Evolutionary conservation across 2,113 vertebrate genomes (phyloP), one percentile per base, ranked within the genome.

Genomic region (Pangasianodon hypophthalmus): DNA sequence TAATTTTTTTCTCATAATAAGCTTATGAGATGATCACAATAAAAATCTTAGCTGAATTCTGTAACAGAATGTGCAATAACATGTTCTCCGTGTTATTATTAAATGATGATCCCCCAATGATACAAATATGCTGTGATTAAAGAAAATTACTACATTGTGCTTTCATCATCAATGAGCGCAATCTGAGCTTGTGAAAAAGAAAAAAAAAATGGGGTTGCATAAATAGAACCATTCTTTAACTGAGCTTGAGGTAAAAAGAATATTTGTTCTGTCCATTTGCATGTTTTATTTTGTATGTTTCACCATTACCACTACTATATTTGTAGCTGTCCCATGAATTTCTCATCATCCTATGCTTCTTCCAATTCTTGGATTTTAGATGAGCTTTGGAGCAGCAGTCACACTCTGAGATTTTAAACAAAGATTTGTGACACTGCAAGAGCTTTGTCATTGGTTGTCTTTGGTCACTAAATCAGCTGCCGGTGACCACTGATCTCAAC

Each of bases 121-220:
- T 32, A 81, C 11, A 82, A 32, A 82, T 82, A 82, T 3, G 2
- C 6, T 56, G 80, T 54, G 79, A 81, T 81, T 52, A 81, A 81
- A 54, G 79, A 82, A 82, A 82, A 56, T 56, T 7, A 82, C 79
- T 32, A n/a, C 32, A 19, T 52, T 82, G n/a, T 56, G 80, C 80
- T 82, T 82, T 16, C 50, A 54, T 81, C 0, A 7, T 58, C 50
- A 54, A 10, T 81, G 26, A 54, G 48, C 6, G 2, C 26, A 52
- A 1, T 81, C 26, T 81, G 79, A 50, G 50, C 6, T 52, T 29
- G 48, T 81, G 29, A 37, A 37, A 37, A 37, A 37, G 1, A 37
- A 37, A 37, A 37, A 37, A 37, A 32, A 79, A 79, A 77, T 19
- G 0, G 9, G 75, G 46, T 46, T 5, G 10, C 75, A 48, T 79